Evolutionary conservation across 2,113 vertebrate genomes (phyloP).

Genomic region (Nicator chloris): DNA sequence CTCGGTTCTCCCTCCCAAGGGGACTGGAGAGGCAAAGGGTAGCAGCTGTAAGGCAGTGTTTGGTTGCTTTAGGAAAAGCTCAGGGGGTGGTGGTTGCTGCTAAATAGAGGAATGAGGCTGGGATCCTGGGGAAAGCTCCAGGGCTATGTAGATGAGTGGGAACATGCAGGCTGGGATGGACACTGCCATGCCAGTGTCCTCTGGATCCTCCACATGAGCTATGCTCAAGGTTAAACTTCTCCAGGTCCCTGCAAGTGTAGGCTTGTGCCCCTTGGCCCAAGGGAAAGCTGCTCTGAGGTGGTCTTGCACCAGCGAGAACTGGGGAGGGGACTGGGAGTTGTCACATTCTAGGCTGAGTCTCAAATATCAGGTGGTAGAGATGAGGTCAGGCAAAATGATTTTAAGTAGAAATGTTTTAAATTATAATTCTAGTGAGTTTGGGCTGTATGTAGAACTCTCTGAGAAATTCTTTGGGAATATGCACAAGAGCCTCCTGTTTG

Average conservation of each 20-base stretch:
- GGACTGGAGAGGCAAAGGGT: neutral
- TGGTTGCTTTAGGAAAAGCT: neutral
- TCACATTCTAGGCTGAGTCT: neutral
- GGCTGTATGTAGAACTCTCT: neutral
- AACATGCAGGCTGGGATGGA: neutral
- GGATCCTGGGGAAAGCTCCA: neutral
- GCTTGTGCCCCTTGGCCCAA: neutral
- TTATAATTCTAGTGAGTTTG: neutral
- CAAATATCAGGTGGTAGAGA: neutral
- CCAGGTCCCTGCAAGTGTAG: neutral
- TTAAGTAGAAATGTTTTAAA: neutral
- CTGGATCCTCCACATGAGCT: neutral
- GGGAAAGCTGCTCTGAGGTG: neutral
- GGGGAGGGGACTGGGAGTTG: neutral
- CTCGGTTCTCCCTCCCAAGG: neutral
- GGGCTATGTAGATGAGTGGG: neutral
- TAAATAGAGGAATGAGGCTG: neutral
- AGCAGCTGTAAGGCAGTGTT: neutral
- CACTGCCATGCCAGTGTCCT: neutral
- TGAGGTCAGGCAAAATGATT: neutral
- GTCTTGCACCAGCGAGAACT: neutral
- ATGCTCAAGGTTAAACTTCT: neutral
- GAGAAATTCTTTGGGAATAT: neutral
- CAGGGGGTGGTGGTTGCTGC: neutral
- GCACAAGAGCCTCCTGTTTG: neutral